Percentiles rank a stretch among this genome's conserved stretches.
Evolutionary conservation across 2,888 invertebrate species (phyloP).

Genomic region (Xanthia icteritia): DNA sequence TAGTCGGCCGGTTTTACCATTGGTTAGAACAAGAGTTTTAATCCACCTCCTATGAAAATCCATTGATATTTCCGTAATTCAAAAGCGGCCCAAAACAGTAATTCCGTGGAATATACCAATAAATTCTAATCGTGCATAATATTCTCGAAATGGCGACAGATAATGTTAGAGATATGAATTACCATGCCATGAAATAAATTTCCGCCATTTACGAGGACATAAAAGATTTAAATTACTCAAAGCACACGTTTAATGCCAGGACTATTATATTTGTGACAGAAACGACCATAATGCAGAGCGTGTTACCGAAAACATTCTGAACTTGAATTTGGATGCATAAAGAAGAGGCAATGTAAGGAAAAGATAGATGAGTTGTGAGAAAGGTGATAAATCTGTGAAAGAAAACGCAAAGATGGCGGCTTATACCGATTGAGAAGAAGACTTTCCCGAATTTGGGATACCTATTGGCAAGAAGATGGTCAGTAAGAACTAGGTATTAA

Average conservation of each 20-base stretch:
- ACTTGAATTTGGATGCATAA: not conserved
- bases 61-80: too few species aligned
- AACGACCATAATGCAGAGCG: slow-evolving; percentile 36
- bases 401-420: not conserved
- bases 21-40: not conserved
- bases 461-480: not conserved
- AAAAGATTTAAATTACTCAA: slow-evolving; percentile 61
- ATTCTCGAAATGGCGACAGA: slow-evolving; percentile 48
- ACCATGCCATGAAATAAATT: slow-evolving; percentile 52
- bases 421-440: not conserved
- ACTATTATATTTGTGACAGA: slow-evolving; percentile 51
- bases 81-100: slow-evolving; percentile 17
- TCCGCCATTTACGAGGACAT: slow-evolving; percentile 50
- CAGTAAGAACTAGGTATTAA: not conserved
- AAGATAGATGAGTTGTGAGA: not conserved
- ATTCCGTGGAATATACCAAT: slow-evolving; percentile 34
- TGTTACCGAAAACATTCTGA: slow-evolving; percentile 33
- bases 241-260: slow-evolving; percentile 49
- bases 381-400: not conserved
- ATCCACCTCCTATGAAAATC: not conserved
- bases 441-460: not conserved
- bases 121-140: slow-evolving; percentile 53
- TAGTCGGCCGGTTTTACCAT: not conserved
- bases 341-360: not conserved
- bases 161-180: slow-evolving; percentile 58